Evolutionary conservation across 2,797 vertebrate genomes (phyloP), one percentile per base, ranked within the genome.

Genomic region (Pelochelys cantorii): DNA sequence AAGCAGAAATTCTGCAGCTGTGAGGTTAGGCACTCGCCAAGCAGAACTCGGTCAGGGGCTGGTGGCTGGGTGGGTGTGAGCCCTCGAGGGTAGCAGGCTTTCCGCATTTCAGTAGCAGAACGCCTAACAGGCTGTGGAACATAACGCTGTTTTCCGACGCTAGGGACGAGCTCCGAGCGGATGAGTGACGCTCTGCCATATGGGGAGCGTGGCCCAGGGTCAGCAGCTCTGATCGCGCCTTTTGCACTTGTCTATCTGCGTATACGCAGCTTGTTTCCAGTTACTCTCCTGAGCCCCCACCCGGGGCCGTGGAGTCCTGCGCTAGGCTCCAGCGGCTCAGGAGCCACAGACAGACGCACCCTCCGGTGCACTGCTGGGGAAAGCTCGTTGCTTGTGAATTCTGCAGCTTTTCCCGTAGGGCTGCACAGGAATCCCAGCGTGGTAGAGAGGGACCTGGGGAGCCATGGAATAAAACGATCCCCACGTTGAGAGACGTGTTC

Each of bases 371-470:
- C 59, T 93, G 57, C n/a, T n/a, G 29, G 84, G 94, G 83, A 15
- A 55, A n/a, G 27, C 59, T 81, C 91, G n/a, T 48, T 83, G 48
- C 59, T 25, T 2, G 5, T 25, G 5, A 52, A 31, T 11, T 91
- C 68, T 92, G 55, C 75, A 0, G 3, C 77, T 93, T 90, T 42
- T 92, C 55, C 42, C 48, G 13, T 75, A 84, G 85, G 91, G 82
- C 92, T 57, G 7, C 11, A 60, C 93, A 82, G 34, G 31, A 5
- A 10, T 2, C 57, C 42, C 42, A 48, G 86, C 93, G 85, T 89
- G 86, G 53, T 95, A 92, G 95, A 96, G 74, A 54, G 53, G 23
- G 53, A 29, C 82, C 1, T 4, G 5, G 57, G 42, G 59, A 88
- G 29, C 52, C 48, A 75, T 31, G 90, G 83, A 37, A 71, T 91